These are phyloP conservation scores for Cabera pusaria DNA, from an alignment of 2,888 invertebrate genomes.

Conservation along the genomic window DNA sequence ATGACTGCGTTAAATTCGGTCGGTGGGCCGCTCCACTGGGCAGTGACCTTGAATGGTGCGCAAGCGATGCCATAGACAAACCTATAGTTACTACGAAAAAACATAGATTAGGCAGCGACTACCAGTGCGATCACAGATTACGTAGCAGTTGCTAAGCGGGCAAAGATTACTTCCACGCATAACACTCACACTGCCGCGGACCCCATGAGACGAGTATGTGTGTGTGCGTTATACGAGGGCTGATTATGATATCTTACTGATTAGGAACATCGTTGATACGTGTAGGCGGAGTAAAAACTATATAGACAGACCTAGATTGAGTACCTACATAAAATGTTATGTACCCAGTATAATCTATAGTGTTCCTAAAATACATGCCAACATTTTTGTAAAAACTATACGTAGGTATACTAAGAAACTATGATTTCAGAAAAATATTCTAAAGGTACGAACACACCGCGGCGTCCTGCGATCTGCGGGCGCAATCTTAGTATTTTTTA, in stretches of 20 bases:
- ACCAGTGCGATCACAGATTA: constrained; percentile 9
- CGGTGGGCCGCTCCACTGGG: constrained; percentile 62
- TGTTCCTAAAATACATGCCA: too few relatives aligned
- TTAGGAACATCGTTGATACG: constrained; percentile 23
- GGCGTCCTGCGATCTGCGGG: too few relatives aligned
- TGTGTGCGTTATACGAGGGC: constrained; percentile 38
- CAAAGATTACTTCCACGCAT: constrained; percentile 61
- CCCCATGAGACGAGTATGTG: constrained; percentile 35
- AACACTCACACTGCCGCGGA: constrained; percentile 35
- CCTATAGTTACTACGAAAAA: constrained; percentile 4
- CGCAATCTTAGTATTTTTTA: too few relatives aligned
- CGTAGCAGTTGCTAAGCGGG: constrained; percentile 41
- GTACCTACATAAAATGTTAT: too few relatives aligned
- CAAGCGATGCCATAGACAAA: constrained; percentile 7
- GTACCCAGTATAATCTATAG: too few relatives aligned
- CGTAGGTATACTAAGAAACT: too few relatives aligned
- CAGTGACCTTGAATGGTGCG: constrained; percentile 69
- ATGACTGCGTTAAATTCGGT: constrained; percentile 63
- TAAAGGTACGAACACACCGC: too few relatives aligned
- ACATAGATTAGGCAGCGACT: constrained; percentile 6
- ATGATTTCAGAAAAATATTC: too few relatives aligned
- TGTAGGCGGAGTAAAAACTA: constrained; percentile 15
- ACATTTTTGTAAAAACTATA: too few relatives aligned
- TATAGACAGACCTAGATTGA: constrained; percentile 19
- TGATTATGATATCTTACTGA: constrained; percentile 35